Evolutionary conservation across 2,797 vertebrate genomes (phyloP).

Genomic region (Leuciscus waleckii): DNA sequence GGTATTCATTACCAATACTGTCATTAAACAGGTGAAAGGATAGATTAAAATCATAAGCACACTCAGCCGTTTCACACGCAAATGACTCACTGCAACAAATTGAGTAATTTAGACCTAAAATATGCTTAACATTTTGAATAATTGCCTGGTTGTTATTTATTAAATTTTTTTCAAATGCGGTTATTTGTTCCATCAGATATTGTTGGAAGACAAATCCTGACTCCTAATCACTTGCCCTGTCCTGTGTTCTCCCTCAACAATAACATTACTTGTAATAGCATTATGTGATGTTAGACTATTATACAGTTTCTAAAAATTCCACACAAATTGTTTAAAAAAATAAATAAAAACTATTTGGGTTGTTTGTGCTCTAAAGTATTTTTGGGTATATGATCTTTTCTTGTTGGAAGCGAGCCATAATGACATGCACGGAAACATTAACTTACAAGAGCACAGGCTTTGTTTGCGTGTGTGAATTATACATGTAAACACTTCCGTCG

Average conservation of each 20-base stretch:
- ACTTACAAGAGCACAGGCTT: slow-evolving; percentile 48
- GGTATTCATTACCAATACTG: slow-evolving; percentile 76
- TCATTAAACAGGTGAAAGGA: slow-evolving; percentile 73
- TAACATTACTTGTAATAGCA: slow-evolving; percentile 1
- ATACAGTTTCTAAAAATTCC: background rate
- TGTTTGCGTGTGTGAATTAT: slow-evolving; percentile 57
- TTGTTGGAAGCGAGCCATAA: slow-evolving; percentile 29
- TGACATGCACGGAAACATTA: slow-evolving; percentile 30
- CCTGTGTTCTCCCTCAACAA: slow-evolving; percentile 8
- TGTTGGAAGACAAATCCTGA: slow-evolving; percentile 6
- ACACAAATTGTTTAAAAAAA: background rate
- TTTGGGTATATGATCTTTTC: background rate
- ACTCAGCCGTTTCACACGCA: slow-evolving; percentile 64
- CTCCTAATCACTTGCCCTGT: background rate
- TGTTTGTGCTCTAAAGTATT: slow-evolving; percentile 1
- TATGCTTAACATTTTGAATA: background rate
- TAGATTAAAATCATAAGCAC: slow-evolving; percentile 62
- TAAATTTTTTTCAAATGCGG: too few relatives aligned
- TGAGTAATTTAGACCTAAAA: background rate
- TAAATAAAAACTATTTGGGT: background rate
- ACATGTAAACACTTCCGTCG: slow-evolving; percentile 50
- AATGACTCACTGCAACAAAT: slow-evolving; percentile 63
- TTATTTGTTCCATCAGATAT: background rate
- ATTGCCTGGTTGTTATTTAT: slow-evolving; percentile 8
- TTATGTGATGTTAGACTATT: slow-evolving; percentile 24